Conservation (phyloP, 2,113 vertebrate genomes). For the Holacanthus passer region DNA sequence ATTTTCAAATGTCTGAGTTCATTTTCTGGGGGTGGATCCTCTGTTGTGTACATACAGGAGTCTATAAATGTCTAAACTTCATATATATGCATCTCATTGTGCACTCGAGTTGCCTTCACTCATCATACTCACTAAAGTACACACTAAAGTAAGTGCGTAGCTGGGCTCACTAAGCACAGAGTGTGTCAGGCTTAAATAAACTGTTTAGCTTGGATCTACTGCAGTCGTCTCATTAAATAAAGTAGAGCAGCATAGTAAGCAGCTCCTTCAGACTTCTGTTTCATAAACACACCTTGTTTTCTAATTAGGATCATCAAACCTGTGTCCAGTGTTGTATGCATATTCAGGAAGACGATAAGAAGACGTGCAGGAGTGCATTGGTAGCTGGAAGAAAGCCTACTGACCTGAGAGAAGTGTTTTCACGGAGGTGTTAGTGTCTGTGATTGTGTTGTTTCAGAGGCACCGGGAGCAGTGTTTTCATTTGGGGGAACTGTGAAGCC, state of each 20-base stretch:
- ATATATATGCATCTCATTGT: background rate
- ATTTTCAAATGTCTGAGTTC: background rate
- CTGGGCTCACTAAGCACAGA: conserved; percentile 6
- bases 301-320: conserved; percentile 57
- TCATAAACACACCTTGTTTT: conserved; percentile 33
- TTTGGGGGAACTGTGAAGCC: conserved; percentile 13
- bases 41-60: background rate
- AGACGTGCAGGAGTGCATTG: conserved; percentile 1
- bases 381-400: conserved; percentile 45
- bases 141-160: conserved; percentile 5
- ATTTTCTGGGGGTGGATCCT: background rate
- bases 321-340: background rate
- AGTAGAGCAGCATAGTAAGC: conserved; percentile 44
- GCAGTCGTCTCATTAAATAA: conserved; percentile 51
- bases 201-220: conserved; percentile 39
- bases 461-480: conserved; percentile 54
- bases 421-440: conserved; percentile 1
- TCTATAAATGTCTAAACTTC: background rate
- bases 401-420: conserved; percentile 51
- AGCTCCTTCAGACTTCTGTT: conserved; percentile 44
- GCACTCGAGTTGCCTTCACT: conserved; percentile 18
- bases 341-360: conserved; percentile 7
- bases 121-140: background rate
- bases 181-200: conserved; percentile 44
- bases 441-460: conserved; percentile 37